A percentile compares a stretch with the other conserved stretches of the same genome.
These are phyloP conservation scores for Lithophane socia DNA, from an alignment of 2,888 invertebrate genomes.

Conservation along the genomic window DNA sequence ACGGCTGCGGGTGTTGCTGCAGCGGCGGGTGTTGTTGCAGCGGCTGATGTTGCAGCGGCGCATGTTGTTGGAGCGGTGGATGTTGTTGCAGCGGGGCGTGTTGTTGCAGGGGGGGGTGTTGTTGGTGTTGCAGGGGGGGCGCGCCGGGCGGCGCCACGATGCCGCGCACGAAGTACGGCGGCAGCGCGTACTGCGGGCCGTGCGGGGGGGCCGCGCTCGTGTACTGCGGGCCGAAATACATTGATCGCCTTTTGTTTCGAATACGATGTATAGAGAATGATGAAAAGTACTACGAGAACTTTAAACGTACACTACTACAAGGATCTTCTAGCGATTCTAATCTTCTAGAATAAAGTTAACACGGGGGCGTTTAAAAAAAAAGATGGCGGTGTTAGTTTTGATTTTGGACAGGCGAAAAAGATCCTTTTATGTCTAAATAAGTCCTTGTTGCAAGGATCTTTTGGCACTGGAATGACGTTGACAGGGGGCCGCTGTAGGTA, in stretches of 20 bases:
- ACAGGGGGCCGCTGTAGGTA: neutral
- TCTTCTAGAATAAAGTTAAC: neutral
- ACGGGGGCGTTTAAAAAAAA: neutral
- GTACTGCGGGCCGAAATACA: constrained; percentile 72
- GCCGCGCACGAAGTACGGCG: constrained; percentile 88
- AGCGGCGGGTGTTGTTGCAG: constrained; percentile 79
- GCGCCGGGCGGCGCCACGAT: constrained; percentile 77
- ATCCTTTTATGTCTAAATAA: too few species aligned
- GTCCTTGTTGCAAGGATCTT: neutral
- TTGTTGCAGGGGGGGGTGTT: constrained; percentile 75
- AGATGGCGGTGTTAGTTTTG: too few species aligned
- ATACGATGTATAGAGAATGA: neutral
- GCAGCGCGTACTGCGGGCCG: constrained; percentile 89
- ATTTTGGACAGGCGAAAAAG: too few species aligned
- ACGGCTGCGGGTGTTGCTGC: constrained; percentile 15
- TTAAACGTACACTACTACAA: neutral
- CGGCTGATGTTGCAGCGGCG: constrained; percentile 64
- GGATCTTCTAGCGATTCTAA: neutral
- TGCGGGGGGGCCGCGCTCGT: constrained; percentile 87
- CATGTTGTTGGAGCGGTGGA: constrained; percentile 57
- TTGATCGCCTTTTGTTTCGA: neutral
- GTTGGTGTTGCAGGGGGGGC: constrained; percentile 55
- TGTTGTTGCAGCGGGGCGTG: constrained; percentile 62
- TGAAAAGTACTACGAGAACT: neutral
- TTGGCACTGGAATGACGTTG: neutral